Conservation (phyloP, 2,888 invertebrate genomes). For the Stenchaetothrips biformis region DNA sequence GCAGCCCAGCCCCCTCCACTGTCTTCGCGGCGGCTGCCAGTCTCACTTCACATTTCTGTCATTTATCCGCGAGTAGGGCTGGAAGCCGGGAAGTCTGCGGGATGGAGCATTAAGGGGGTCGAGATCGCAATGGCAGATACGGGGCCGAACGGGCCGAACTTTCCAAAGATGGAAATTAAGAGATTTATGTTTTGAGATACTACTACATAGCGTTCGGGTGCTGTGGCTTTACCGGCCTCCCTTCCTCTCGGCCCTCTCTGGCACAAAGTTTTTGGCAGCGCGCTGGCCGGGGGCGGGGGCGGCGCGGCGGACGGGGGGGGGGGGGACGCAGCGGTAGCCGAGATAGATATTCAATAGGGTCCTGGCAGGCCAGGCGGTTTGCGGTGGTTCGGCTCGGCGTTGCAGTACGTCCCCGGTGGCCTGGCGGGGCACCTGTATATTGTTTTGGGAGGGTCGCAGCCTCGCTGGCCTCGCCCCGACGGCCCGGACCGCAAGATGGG, state of each 20-base stretch:
- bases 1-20: neutral
- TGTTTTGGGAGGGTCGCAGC: neutral
- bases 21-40: neutral
- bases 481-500: too few species aligned
- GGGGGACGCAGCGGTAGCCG: neutral
- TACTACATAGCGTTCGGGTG: too few species aligned
- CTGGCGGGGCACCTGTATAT: neutral
- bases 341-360: neutral
- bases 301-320: too few species aligned
- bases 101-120: neutral
- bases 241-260: too few species aligned
- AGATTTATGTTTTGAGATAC: slow-evolving; percentile 10
- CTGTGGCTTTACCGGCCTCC: too few species aligned
- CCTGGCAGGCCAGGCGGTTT: neutral
- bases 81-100: neutral
- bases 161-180: slow-evolving; percentile 5
- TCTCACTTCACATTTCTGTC: slow-evolving; percentile 18
- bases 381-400: neutral
- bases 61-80: neutral
- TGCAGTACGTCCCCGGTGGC: neutral
- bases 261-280: too few species aligned
- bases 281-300: neutral
- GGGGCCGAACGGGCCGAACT: neutral
- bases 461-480: too few species aligned
- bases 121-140: neutral